These are phyloP conservation scores for Brenthis hecate DNA, from an alignment of 2,888 invertebrate genomes.

Conservation along the genomic window DNA sequence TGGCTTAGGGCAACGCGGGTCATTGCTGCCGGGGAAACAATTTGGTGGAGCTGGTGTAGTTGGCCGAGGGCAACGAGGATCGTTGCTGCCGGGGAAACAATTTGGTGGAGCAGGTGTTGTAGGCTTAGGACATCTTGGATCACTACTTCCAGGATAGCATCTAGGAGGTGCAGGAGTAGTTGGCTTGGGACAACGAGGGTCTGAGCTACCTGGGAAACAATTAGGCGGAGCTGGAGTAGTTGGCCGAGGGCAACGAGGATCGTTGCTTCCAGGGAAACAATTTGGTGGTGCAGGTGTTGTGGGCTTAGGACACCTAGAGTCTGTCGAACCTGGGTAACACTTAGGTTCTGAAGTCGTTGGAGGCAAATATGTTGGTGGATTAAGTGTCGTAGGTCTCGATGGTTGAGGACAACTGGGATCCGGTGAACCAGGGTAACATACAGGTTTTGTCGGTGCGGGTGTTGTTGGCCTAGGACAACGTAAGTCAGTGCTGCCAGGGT, in stretches of 20 bases:
- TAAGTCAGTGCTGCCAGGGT: slow-evolving; percentile 49
- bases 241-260: slow-evolving; percentile 52
- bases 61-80: slow-evolving; percentile 43
- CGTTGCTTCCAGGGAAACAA: slow-evolving; percentile 32
- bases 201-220: slow-evolving; percentile 44
- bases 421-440: slow-evolving; percentile 52
- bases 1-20: slow-evolving; percentile 51
- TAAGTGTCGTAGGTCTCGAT: slow-evolving; percentile 49
- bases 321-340: slow-evolving; percentile 44
- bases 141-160: slow-evolving; percentile 31
- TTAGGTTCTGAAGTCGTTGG: slow-evolving; percentile 41
- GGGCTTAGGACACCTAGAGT: slow-evolving; percentile 29
- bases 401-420: slow-evolving; percentile 51
- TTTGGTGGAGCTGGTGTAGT: slow-evolving; percentile 22
- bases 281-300: slow-evolving; percentile 23
- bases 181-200: slow-evolving; percentile 29
- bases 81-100: slow-evolving; percentile 32
- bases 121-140: slow-evolving; percentile 40
- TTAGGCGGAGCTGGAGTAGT: slow-evolving; percentile 47
- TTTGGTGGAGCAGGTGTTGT: slow-evolving; percentile 21
- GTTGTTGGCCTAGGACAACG: slow-evolving; percentile 48
- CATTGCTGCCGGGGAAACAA: slow-evolving; percentile 32
- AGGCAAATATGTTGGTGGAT: slow-evolving; percentile 52
- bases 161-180: slow-evolving; percentile 22
- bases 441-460: slow-evolving; percentile 43